These are phyloP conservation scores for Vireo griseus DNA, from an alignment of 2,797 vertebrate genomes.

Conservation along the genomic window DNA sequence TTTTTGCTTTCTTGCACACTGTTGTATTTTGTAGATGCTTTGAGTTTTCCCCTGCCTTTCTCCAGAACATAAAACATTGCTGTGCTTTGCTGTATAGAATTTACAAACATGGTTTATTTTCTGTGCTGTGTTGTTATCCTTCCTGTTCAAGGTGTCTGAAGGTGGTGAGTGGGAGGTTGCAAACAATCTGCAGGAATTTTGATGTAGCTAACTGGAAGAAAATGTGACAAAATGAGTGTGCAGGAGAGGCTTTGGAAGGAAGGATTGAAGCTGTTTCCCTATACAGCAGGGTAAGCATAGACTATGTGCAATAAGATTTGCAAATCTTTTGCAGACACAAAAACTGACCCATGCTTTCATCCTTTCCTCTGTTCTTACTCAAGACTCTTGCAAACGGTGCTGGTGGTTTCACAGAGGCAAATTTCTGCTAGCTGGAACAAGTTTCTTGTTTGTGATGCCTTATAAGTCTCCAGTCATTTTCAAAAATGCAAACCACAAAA, in stretches of 20 bases:
- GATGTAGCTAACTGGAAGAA: not conserved
- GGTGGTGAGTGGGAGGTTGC: slow-evolving; percentile 36
- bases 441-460: not conserved
- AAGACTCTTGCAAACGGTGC: not conserved
- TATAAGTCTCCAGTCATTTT: not conserved
- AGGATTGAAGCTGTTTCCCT: not conserved
- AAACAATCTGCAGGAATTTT: slow-evolving; percentile 34
- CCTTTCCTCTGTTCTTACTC: not conserved
- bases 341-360: not conserved
- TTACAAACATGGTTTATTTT: not conserved
- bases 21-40: not conserved
- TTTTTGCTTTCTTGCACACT: not conserved
- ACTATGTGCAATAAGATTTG: not conserved
- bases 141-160: slow-evolving; percentile 20
- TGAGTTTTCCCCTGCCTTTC: not conserved
- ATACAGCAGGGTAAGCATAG: not conserved
- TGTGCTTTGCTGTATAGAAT: not conserved
- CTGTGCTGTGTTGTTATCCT: not conserved
- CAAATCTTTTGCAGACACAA: not conserved
- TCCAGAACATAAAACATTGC: not conserved
- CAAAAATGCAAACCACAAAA: not conserved
- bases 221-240: not conserved
- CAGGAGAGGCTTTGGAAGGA: not conserved
- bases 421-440: not conserved
- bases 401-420: not conserved